Evolutionary conservation across 2,888 invertebrate species (phyloP), one percentile per base, ranked within the genome.

Genomic region (Chromoteleia sp.): DNA sequence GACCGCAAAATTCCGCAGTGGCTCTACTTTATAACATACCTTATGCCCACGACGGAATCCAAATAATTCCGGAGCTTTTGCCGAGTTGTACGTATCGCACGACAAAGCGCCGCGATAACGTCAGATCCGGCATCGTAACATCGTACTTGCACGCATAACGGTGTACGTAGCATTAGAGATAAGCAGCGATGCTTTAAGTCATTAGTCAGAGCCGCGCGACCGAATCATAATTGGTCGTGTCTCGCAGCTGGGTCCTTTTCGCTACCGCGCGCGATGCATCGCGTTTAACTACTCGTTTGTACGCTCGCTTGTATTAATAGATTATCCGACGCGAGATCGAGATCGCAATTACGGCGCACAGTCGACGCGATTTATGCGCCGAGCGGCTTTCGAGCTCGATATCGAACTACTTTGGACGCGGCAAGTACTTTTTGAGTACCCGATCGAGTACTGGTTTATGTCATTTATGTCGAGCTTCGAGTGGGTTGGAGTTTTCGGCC

Each of bases 41-140:
- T 63, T 50, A 63, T 54, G 30, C 71, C 52, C 54, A 17, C 54
- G 63, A 36, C 41, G 80, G 74, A 61, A 68, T 74, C 61, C 71
- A 56, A 68, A 61, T 17, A 68, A 80, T 80, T 74, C 48, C 61
- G 50, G 36, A 1, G 63, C 67, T 79, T 79, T 71, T 52, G 59
- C 36, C 19, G 50, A 67, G 71, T 54, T 61, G 58, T 45, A 33
- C 36, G 52, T 56, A 52, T 61, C 52, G 43, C 50, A 41, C 48
- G 39, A 68, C 79, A 73, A 79, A 68, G 79, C 74, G 12, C 39
- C 61, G 68, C 74, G 79, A 79, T 79, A 79, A 68, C 17, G 61
- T 48, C 56, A 12, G 17, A 65, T 56, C 36, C 17, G 19, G 45
- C 25, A n/a, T 67, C 58, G 58, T 73, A 30, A 39, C 56, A 63